Evolutionary conservation across 2,113 vertebrate genomes (phyloP), one percentile per base, ranked within the genome.

Genomic region (Aphelocoma coerulescens): DNA sequence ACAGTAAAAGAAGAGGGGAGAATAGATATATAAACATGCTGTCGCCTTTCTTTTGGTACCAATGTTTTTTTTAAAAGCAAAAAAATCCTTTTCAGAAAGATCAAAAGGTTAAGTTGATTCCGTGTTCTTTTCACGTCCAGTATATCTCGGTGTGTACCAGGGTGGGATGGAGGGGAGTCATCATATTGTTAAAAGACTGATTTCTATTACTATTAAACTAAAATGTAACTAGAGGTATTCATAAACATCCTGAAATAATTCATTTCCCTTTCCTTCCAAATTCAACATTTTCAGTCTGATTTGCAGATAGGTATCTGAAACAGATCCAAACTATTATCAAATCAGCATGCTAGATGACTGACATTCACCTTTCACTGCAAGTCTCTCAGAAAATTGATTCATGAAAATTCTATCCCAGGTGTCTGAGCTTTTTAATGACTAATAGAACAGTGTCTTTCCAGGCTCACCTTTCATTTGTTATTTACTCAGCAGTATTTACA

Each of bases 381-480:
- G 62, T 51, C 67, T 90, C 87, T 76, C 41, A 54, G 71, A 91
- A 87, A 87, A 94, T 10, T 33, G 46, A 88, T 76, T 85, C 13
- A 91, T 61, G 54, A 90, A 85, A 96, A 96, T 90, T 90, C 81
- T 83, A 69, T 30, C n/a, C 46, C 30, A 59, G 41, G 26, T 55
- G 33, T 55, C 89, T 82, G 66, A 72, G 84, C 14, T 76, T 93
- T 91, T 89, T 89, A 92, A 85, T 91, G 81, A 94, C 87, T 96
- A 69, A 88, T 82, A 69, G 85, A 79, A 85, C 13, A 94, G 74
- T 85, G 62, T 79, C 62, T 94, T 91, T 85, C 65, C 37, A 88
- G 66, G 63, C 55, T 96, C 87, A 93, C 85, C 85, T 92, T 97
- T 88, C 62, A 94, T 96, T 97, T 95, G 75, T 93, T 96, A 91